Evolutionary conservation across 2,888 invertebrate species (phyloP), one percentile per base, ranked within the genome.

Genomic region (Sinhomidia bicolor): DNA sequence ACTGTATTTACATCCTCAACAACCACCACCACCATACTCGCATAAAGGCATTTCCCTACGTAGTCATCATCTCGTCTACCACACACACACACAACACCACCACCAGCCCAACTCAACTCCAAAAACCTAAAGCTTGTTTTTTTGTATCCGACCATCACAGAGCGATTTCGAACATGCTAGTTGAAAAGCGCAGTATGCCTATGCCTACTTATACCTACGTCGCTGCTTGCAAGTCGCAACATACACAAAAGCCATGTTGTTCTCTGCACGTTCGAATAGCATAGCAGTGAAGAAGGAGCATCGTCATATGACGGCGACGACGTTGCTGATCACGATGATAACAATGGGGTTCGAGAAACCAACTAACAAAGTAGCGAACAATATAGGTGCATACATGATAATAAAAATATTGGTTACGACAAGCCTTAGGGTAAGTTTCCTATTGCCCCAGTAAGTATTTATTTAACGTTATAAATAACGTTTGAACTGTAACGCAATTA

Each of bases 131-230:
- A 20, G 47, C 47, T 32, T 51, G 14, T 14, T 23, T 17, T 26
- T 26, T 62, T 62, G 36, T 62, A 80, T 80, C 80, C 80, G 44
- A 80, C 80, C 62, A 80, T n/a, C n/a, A n/a, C n/a, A n/a, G 80
- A 62, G 62, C 60, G 78, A 78, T 78, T 78, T 78, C 57, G 23
- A 36, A 57, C 78, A 57, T 78, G 54, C 7, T 78, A 26, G 32
- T 41, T 41, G 10, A 68, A 68, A 36, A 68, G 41, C 68, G 41
- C 68, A 68, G 17, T 36, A 41, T 68, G 41, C 62, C 62, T 36
- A 36, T 20, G 14, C 20, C n/a, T n/a, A n/a, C n/a, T n/a, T n/a
- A n/a, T 57, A 20, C 60, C 26, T 60, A 60, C 60, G 6, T 17
- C 54, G 17, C 54, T 6, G 23, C 60, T n/a, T n/a, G n/a, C n/a